phyloP scores from a whole-genome alignment of 2,113 vertebrate species.

The Sisor rabdophorus region DNA sequence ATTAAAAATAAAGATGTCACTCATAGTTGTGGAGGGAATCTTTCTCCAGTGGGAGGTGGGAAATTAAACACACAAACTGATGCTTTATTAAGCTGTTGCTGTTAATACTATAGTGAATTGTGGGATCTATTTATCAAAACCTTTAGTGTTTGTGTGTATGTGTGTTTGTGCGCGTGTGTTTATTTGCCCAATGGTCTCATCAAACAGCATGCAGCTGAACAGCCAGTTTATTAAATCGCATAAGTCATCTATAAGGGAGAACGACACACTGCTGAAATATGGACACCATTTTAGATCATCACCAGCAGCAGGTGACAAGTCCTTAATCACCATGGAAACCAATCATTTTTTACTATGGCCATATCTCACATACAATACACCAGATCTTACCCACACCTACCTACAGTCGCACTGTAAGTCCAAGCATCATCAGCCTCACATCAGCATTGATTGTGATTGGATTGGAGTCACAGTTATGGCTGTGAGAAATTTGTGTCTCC shows the following conservation, averaged over 20 bases:
- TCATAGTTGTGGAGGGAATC: constrained; percentile 12
- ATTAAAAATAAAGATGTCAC: constrained; percentile 31
- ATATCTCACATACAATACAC: not conserved
- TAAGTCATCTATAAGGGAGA: constrained; percentile 34
- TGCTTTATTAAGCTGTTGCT: constrained; percentile 41
- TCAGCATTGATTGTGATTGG: not conserved
- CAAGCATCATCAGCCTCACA: not conserved
- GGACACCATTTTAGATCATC: constrained; percentile 23
- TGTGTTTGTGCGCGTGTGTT: constrained; percentile 12
- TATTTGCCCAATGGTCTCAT: constrained; percentile 31
- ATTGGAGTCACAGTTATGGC: not conserved
- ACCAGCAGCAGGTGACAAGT: not conserved
- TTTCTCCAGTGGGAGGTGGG: not conserved
- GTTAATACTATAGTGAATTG: constrained; percentile 38
- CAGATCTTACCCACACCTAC: not conserved
- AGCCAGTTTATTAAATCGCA: constrained; percentile 31
- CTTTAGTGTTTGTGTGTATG: constrained; percentile 3
- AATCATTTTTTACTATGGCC: not conserved
- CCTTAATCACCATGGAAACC: constrained; percentile 18
- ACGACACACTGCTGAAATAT: constrained; percentile 20
- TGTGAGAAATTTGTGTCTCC: not conserved
- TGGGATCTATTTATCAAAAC: constrained; percentile 30
- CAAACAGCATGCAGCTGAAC: constrained; percentile 28
- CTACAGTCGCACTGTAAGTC: not conserved
- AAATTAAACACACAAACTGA: not conserved